Conservation (phyloP, 2,888 invertebrate species). For the Malacosoma neustria region DNA sequence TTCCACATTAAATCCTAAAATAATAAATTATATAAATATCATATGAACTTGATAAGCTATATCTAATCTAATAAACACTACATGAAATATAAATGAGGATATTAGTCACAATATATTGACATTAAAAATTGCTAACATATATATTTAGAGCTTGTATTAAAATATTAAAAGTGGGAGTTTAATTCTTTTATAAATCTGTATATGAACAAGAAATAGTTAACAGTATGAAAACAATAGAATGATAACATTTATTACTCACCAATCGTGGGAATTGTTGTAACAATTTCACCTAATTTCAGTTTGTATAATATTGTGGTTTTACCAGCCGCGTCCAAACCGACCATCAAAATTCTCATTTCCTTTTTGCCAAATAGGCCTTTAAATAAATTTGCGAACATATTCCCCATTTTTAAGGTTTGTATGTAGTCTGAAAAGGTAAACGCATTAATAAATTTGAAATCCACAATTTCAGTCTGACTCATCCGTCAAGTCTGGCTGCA, state of each 20-base stretch:
- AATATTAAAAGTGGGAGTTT: neutral
- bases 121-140: neutral
- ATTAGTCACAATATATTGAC: too few relatives aligned
- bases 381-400: slow-evolving; percentile 97
- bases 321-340: slow-evolving; percentile 99
- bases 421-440: slow-evolving; percentile 62
- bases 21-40: neutral
- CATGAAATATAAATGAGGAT: too few relatives aligned
- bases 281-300: slow-evolving; percentile 99
- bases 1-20: slow-evolving; percentile 95
- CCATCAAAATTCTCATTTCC: slow-evolving; percentile 99
- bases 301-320: slow-evolving; percentile 99
- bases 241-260: slow-evolving; percentile 77
- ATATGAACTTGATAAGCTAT: neutral
- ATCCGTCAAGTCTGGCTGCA: slow-evolving; percentile 50
- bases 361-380: slow-evolving; percentile 99
- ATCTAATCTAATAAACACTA: neutral
- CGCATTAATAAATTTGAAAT: slow-evolving; percentile 29
- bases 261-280: slow-evolving; percentile 99
- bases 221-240: slow-evolving; percentile 5
- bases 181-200: neutral
- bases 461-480: slow-evolving; percentile 52
- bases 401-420: slow-evolving; percentile 90
- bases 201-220: slow-evolving; percentile 9
- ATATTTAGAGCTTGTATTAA: neutral